Conservation (phyloP, 2,888 invertebrate species). For the Leptothorax acervorum region DNA sequence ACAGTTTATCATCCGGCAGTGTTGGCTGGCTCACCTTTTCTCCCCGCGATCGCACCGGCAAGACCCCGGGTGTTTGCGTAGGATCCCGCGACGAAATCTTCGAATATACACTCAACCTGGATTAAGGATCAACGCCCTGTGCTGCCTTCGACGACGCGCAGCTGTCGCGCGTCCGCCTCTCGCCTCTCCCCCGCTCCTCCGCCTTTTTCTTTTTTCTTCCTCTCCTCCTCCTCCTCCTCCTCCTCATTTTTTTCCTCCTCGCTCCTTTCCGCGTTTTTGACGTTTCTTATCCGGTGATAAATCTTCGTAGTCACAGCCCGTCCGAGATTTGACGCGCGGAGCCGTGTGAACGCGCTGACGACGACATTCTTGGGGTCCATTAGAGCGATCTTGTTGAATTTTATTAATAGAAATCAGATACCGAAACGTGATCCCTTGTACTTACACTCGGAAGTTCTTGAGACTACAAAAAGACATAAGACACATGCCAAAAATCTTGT, state of each 20-base stretch:
- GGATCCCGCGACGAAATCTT: conserved; percentile 57
- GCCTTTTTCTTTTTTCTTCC: background rate
- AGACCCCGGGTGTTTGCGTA: conserved; percentile 54
- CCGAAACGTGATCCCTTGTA: background rate
- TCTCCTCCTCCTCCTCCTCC: conserved; percentile 19
- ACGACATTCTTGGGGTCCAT: conserved; percentile 30
- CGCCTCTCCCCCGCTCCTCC: background rate
- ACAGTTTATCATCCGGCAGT: conserved; percentile 62
- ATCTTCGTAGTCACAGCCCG: conserved; percentile 44
- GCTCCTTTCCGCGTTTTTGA: conserved; percentile 46
- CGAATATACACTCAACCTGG: conserved; percentile 55
- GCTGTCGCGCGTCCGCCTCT: conserved; percentile 36
- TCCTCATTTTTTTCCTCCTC: conserved; percentile 39
- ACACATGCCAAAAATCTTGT: background rate
- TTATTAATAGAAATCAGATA: conserved; percentile 48
- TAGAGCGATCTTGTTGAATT: conserved; percentile 44
- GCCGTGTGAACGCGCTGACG: conserved; percentile 19
- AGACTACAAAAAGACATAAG: background rate
- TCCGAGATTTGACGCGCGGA: conserved; percentile 44
- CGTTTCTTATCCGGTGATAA: conserved; percentile 63
- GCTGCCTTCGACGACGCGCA: conserved; percentile 42
- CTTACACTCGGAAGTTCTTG: background rate
- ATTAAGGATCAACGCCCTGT: conserved; percentile 56
- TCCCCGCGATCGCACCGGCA: conserved; percentile 36
- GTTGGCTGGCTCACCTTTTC: conserved; percentile 52